phyloP scores from a whole-genome alignment of 2,888 invertebrate species.

The Cheiracanthium punctorium region DNA sequence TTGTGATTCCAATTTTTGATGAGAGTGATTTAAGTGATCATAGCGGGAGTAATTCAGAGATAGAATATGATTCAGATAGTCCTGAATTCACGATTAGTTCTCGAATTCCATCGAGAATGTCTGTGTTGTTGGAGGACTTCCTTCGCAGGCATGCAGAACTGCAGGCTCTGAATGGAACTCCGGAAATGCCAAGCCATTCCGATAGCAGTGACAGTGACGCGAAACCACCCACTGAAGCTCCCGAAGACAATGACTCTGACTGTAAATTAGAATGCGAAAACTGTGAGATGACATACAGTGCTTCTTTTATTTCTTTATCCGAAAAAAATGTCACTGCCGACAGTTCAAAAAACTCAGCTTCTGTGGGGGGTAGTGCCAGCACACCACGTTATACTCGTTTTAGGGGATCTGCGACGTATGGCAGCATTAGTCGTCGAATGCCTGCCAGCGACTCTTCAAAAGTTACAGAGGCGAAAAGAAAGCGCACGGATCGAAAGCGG shows the following conservation, averaged over 20 bases:
- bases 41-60: constrained; percentile 46
- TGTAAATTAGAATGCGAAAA: not conserved
- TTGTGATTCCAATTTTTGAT: constrained; percentile 77
- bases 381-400: not conserved
- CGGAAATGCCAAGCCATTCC: constrained; percentile 1
- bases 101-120: constrained; percentile 67
- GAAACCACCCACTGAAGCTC: constrained; percentile 22
- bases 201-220: constrained; percentile 25
- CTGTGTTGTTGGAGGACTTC: constrained; percentile 73
- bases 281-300: not conserved
- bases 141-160: constrained; percentile 70
- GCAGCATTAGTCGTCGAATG: too few species aligned
- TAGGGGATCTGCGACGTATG: not conserved
- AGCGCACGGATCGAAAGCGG: constrained; percentile 8
- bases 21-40: constrained; percentile 75
- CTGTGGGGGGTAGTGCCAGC: not conserved
- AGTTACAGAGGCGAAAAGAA: not conserved
- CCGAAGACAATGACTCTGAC: not conserved
- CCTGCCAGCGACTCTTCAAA: not conserved
- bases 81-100: constrained; percentile 55
- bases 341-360: not conserved
- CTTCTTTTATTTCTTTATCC: not conserved
- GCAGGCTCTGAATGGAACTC: constrained; percentile 29
- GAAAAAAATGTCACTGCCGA: not conserved
- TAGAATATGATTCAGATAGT: constrained; percentile 54